phyloP scores from a whole-genome alignment of 2,888 invertebrate species.

The Sphaeridia pumilis region DNA sequence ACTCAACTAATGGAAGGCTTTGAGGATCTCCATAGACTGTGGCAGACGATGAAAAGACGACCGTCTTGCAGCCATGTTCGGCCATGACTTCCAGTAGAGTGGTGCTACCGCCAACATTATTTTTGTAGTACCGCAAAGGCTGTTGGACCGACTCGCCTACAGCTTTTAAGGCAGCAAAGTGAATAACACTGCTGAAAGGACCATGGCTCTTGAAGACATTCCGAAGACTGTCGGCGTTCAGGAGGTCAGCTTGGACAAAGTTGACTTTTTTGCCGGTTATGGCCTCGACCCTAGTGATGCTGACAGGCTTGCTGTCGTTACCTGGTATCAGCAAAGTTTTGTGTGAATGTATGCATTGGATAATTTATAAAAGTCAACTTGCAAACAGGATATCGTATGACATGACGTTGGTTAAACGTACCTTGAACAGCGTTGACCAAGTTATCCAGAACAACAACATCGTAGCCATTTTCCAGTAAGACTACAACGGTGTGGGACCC shows the following conservation, averaged over 20 bases:
- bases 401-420: too few species aligned
- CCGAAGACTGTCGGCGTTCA: conserved; percentile 52
- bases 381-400: too few species aligned
- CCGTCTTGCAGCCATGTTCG: conserved; percentile 56
- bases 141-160: conserved; percentile 82
- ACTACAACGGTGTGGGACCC: conserved; percentile 83
- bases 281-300: conserved; percentile 63
- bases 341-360: too few species aligned
- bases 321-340: conserved; percentile 3
- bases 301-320: conserved; percentile 53
- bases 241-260: conserved; percentile 63
- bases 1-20: conserved; percentile 70
- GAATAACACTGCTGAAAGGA: conserved; percentile 61
- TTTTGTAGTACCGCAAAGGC: conserved; percentile 79
- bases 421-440: conserved; percentile 66
- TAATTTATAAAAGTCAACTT: too few species aligned
- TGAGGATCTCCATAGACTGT: conserved; percentile 87
- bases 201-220: conserved; percentile 53
- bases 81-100: conserved; percentile 73
- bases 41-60: conserved; percentile 81
- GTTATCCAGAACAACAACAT: conserved; percentile 80
- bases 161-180: conserved; percentile 89
- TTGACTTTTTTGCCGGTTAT: conserved; percentile 57
- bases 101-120: conserved; percentile 74
- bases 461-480: conserved; percentile 58